Conservation (phyloP, 2,888 invertebrate genomes). For the Harpagoxenus sublaevis region DNA sequence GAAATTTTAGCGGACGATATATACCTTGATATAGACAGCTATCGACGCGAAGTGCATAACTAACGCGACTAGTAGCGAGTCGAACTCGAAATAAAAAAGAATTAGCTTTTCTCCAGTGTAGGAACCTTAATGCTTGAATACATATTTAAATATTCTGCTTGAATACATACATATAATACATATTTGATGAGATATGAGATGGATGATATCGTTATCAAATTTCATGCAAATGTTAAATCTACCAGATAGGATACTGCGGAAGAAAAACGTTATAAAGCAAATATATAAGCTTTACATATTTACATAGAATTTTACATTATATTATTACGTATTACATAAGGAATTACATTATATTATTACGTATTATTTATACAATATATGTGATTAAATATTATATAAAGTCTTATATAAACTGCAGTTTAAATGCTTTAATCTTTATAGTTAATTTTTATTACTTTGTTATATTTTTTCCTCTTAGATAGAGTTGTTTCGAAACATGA, state of each 20-base stretch:
- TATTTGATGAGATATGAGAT: background rate
- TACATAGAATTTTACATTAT: too few relatives aligned
- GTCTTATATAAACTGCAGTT: background rate
- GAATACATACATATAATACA: background rate
- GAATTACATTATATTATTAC: too few relatives aligned
- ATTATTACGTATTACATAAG: too few relatives aligned
- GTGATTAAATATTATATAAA: background rate
- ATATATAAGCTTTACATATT: background rate
- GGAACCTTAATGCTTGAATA: background rate
- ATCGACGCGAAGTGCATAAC: background rate
- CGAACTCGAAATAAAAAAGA: background rate
- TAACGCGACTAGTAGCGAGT: background rate
- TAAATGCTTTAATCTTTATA: background rate
- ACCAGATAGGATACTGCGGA: background rate
- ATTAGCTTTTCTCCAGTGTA: background rate
- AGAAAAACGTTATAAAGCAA: background rate
- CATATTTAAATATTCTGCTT: background rate
- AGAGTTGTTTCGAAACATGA: background rate
- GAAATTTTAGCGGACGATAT: constrained; percentile 12
- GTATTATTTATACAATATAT: too few relatives aligned
- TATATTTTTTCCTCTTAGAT: background rate
- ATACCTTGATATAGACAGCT: background rate
- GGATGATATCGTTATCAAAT: background rate
- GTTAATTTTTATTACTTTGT: background rate
- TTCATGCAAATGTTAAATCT: background rate